A percentile compares a stretch with the other conserved stretches of the same genome.
These are phyloP conservation scores for Metopolophium dirhodum DNA, from an alignment of 1,140 invertebrate genomes.

Conservation along the genomic window DNA sequence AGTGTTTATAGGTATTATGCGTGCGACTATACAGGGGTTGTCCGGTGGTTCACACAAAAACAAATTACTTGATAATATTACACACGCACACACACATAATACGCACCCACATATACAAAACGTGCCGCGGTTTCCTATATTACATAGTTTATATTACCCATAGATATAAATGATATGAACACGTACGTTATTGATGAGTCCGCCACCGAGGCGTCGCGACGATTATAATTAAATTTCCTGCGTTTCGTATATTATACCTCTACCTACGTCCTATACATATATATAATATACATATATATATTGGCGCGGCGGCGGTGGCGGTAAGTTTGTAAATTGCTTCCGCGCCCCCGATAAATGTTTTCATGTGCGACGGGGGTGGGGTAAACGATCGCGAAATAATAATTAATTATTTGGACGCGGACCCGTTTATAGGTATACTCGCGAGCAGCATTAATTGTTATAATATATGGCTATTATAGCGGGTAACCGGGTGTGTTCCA, in stretches of 20 bases:
- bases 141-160: not conserved
- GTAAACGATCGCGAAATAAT: slow-evolving; percentile 37
- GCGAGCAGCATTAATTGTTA: not conserved
- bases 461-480: not conserved
- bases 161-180: not conserved
- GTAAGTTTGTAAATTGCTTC: slow-evolving; percentile 26
- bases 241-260: not conserved
- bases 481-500: not conserved
- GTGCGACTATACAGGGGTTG: not conserved
- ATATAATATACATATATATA: not conserved
- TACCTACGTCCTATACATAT: no score
- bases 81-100: not conserved
- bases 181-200: slow-evolving; percentile 36
- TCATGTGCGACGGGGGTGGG: not conserved
- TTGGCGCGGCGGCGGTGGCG: not conserved
- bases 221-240: slow-evolving; percentile 33
- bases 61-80: not conserved
- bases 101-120: not conserved
- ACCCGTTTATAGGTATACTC: not conserved
- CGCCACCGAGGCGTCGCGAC: slow-evolving; percentile 17
- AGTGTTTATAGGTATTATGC: not conserved
- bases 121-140: not conserved
- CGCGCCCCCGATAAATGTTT: not conserved
- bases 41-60: not conserved
- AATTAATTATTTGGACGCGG: slow-evolving; percentile 43